phyloP scores from a whole-genome alignment of 2,113 vertebrate genomes.

The Peromyscus polionotus region DNA sequence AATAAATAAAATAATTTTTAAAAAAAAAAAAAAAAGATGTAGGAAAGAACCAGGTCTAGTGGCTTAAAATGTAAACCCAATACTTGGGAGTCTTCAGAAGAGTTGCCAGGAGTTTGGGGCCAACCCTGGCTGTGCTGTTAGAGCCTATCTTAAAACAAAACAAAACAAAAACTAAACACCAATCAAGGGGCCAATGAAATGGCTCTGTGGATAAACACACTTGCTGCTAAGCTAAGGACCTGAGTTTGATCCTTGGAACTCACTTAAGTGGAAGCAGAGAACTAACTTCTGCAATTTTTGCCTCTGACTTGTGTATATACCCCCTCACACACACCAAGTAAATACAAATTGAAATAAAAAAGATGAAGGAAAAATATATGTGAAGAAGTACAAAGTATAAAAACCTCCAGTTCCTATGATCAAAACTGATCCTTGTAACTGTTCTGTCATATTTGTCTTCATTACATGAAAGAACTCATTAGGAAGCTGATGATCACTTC shows the following conservation, averaged over 20 bases:
- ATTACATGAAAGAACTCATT: slow-evolving; percentile 1
- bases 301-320: too few species aligned
- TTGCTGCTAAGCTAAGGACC: not conserved
- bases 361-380: not conserved
- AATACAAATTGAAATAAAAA: not conserved
- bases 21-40: not conserved
- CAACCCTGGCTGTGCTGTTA: too few species aligned
- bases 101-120: not conserved
- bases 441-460: slow-evolving; percentile 12
- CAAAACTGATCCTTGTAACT: not conserved
- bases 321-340: not conserved
- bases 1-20: too few species aligned
- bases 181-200: not conserved
- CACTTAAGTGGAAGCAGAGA: not conserved
- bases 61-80: not conserved
- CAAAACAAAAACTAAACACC: not conserved
- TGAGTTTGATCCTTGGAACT: not conserved
- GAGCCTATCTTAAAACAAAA: not conserved
- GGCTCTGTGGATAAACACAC: not conserved
- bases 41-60: not conserved
- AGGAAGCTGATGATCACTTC: not conserved
- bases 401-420: not conserved
- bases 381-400: not conserved
- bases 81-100: not conserved
- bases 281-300: not conserved